Evolutionary conservation across 2,113 vertebrate genomes (phyloP), one percentile per base, ranked within the genome.

Genomic region (Noturus placidus): DNA sequence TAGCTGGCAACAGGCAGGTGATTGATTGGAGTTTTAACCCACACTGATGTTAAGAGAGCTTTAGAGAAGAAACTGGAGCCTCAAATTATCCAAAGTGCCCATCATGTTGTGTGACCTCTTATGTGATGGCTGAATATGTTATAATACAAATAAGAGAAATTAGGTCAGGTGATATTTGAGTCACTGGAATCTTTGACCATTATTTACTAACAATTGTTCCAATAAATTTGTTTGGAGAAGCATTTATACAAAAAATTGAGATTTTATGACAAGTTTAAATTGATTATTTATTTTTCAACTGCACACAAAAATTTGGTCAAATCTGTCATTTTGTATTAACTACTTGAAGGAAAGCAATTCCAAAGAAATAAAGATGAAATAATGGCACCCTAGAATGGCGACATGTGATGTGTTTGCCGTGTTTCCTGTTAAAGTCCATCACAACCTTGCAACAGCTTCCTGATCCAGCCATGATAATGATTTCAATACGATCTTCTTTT

Each of bases 141-240:
- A 30, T 6, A 5, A 38, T 54, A 8, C 52, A 35, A 86, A 52
- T 78, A 96, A 97, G 95, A 95, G 86, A 86, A 93, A 94, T 95
- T 95, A 97, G 96, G 96, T 96, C 95, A 95, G 96, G 94, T 96
- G 95, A 96, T 96, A 96, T 96, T 96, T 96, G 59, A 92, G 91
- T 92, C 57, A 15, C 65, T 93, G 6, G 52, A 42, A 14, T 27
- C 97, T 97, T 99, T 97, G 97, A 97, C 96, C 96, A 95, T 95
- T 97, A 98, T 98, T 98, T 99, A 97, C 96, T 96, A 96, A 96
- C 96, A 96, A 98, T 14, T 4, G 22, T 54, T n/a, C 14, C 4
- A 20, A 72, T 72, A 22, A 2, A 27, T 46, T 50, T 7, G 25
- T 14, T 20, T 35, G 15, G 76, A 35, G 52, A 42, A 38, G 22